Evolutionary conservation across 2,113 vertebrate species (phyloP).

Genomic region (Lophius piscatorius): DNA sequence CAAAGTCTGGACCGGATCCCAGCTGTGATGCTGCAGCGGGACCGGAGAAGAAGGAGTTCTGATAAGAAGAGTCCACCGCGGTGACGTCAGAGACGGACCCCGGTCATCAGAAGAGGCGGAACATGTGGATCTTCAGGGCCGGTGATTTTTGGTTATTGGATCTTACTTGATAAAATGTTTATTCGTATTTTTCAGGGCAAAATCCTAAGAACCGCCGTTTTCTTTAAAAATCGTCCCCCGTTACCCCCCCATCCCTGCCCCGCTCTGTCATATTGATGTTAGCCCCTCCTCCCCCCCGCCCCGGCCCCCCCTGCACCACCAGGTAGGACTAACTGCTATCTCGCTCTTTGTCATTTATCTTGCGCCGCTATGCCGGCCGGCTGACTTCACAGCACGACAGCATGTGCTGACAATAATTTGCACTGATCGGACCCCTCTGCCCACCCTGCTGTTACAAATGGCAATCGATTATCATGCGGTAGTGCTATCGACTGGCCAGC

Average conservation of each 20-base stretch:
- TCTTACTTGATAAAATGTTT: too few species aligned
- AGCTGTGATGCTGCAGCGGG: too few species aligned
- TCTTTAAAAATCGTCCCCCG: conserved; percentile 52
- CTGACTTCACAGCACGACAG: conserved; percentile 84
- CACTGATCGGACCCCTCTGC: conserved; percentile 91
- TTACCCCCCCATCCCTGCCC: neutral
- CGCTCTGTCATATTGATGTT: conserved; percentile 58
- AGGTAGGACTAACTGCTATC: conserved; percentile 85
- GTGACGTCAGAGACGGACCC: too few species aligned
- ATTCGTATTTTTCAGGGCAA: too few species aligned
- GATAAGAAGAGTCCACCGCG: too few species aligned
- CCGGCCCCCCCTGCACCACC: conserved; percentile 61
- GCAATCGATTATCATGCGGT: conserved; percentile 95
- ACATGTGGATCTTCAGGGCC: too few species aligned
- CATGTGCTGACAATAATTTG: conserved; percentile 92
- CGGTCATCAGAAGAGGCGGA: too few species aligned
- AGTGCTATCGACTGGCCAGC: conserved; percentile 88
- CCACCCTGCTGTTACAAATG: conserved; percentile 92
- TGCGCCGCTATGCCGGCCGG: conserved; percentile 75
- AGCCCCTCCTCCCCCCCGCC: conserved; percentile 44
- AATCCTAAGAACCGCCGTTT: too few species aligned
- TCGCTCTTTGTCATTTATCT: conserved; percentile 86
- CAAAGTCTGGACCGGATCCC: too few species aligned
- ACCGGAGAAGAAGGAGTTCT: too few species aligned
- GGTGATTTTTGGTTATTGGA: too few species aligned